Evolutionary conservation across 2,888 invertebrate species (phyloP).

Genomic region (Hirtodrosophila trivittata): DNA sequence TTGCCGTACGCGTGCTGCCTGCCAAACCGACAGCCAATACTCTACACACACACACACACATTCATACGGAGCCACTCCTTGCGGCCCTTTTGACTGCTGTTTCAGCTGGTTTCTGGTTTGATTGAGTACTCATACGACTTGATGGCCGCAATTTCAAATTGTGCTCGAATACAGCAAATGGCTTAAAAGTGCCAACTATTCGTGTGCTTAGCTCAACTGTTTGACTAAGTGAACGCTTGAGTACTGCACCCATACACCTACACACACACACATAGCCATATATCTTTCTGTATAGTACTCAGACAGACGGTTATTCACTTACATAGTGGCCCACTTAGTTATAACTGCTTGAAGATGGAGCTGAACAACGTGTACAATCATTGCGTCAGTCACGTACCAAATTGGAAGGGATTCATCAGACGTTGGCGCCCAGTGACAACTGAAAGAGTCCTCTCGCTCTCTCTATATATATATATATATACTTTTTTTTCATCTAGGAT

Average conservation of each 20-base stretch:
- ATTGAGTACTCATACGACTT: conserved; percentile 67
- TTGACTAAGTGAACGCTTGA: conserved; percentile 29
- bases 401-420: conserved; percentile 80
- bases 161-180: conserved; percentile 75
- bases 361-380: conserved; percentile 63
- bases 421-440: conserved; percentile 50
- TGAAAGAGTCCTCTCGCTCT: conserved; percentile 18
- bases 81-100: conserved; percentile 33
- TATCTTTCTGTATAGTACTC: conserved; percentile 15
- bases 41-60: not conserved
- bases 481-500: too few species aligned
- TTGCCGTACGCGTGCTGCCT: conserved; percentile 60
- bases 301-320: conserved; percentile 54
- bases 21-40: conserved; percentile 19
- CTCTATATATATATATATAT: too few species aligned
- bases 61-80: too few species aligned
- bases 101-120: conserved; percentile 56
- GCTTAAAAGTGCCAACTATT: conserved; percentile 77
- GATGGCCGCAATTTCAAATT: conserved; percentile 71
- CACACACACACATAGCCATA: conserved; percentile 9
- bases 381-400: conserved; percentile 77
- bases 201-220: conserved; percentile 61
- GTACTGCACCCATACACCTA: conserved; percentile 6
- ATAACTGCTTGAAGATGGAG: conserved; percentile 46
- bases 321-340: conserved; percentile 73